phyloP scores from a whole-genome alignment of 2,113 vertebrate genomes.

The Hyperoodon ampullatus region DNA sequence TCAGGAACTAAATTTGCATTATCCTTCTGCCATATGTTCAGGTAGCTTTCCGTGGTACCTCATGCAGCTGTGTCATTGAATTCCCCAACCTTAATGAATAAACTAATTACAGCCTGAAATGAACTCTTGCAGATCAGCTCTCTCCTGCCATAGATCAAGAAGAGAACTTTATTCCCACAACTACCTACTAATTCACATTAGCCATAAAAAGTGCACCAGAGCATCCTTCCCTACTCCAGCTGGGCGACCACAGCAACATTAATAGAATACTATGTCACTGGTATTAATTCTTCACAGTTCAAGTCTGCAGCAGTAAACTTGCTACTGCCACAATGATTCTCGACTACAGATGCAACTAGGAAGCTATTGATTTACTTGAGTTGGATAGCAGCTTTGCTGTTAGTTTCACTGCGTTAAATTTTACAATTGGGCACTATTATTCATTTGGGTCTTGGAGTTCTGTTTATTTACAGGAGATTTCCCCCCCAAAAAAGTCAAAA shows the following conservation, averaged over 20 bases:
- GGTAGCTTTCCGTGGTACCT: slow-evolving; percentile 67
- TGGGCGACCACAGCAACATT: not conserved
- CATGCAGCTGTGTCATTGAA: slow-evolving; percentile 75
- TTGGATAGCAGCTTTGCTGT: not conserved
- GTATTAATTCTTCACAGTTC: not conserved
- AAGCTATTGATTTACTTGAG: slow-evolving; percentile 7
- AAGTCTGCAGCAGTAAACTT: not conserved
- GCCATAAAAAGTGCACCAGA: slow-evolving; percentile 38
- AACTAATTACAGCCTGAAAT: slow-evolving; percentile 78
- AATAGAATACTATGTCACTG: not conserved
- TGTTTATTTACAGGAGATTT: slow-evolving; percentile 44
- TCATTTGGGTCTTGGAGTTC: slow-evolving; percentile 31
- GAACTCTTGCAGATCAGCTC: slow-evolving; percentile 64
- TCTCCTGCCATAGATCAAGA: slow-evolving; percentile 66
- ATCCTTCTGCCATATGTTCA: slow-evolving; percentile 77
- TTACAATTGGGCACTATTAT: slow-evolving; percentile 19
- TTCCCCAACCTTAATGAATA: slow-evolving; percentile 74
- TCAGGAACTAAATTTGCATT: slow-evolving; percentile 71
- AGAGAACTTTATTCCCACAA: slow-evolving; percentile 70
- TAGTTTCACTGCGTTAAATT: slow-evolving; percentile 41
- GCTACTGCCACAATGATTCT: not conserved
- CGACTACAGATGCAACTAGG: not conserved
- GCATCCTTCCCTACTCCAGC: slow-evolving; percentile 9
- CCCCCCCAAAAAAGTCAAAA: slow-evolving; percentile 3
- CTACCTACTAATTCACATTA: slow-evolving; percentile 66